phyloP scores from a whole-genome alignment of 2,888 invertebrate genomes.

The Lasioglossum morio region DNA sequence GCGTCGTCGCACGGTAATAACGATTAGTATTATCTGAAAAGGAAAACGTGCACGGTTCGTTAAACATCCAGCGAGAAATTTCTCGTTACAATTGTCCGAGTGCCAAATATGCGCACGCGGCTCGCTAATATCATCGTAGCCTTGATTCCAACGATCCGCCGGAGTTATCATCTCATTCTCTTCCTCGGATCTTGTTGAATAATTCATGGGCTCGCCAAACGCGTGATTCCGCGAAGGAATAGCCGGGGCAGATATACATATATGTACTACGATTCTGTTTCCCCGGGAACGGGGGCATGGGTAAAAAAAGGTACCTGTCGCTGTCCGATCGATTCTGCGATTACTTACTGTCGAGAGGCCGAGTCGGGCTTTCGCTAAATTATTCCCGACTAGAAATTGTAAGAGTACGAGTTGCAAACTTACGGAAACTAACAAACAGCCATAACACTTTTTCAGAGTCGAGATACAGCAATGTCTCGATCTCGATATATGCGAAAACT shows the following conservation, averaged over 20 bases:
- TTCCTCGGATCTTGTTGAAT: slow-evolving; percentile 51
- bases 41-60: slow-evolving; percentile 16
- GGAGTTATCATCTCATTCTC: slow-evolving; percentile 63
- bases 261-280: slow-evolving; percentile 20
- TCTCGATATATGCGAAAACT: no score
- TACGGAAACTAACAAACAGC: background rate
- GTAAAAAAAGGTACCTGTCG: slow-evolving; percentile 6
- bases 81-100: slow-evolving; percentile 48
- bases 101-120: slow-evolving; percentile 56
- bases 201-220: slow-evolving; percentile 57
- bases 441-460: background rate
- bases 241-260: background rate
- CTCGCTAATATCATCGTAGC: slow-evolving; percentile 50
- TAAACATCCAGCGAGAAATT: slow-evolving; percentile 43
- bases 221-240: slow-evolving; percentile 18
- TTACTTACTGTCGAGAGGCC: background rate
- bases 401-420: background rate
- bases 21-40: slow-evolving; percentile 21
- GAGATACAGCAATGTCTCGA: background rate
- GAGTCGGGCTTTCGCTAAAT: background rate
- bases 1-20: slow-evolving; percentile 26
- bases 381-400: background rate
- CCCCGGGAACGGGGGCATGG: slow-evolving; percentile 7
- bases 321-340: background rate
- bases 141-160: slow-evolving; percentile 65